phyloP scores from a whole-genome alignment of 1,140 invertebrate species.

The Mycetomoellerius zeteki region DNA sequence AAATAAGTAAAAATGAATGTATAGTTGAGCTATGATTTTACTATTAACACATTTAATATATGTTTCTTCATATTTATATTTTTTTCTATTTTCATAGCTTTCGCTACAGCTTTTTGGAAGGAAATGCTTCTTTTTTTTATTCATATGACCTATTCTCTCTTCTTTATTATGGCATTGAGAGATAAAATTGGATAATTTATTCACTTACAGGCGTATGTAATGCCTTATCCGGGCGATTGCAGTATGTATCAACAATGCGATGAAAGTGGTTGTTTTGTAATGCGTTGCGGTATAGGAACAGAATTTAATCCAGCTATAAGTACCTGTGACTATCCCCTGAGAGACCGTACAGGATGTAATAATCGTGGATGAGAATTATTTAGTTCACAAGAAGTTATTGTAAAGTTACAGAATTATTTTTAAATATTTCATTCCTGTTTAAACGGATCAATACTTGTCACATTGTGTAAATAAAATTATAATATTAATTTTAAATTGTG shows the following conservation, averaged over 20 bases:
- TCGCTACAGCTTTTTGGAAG: neutral
- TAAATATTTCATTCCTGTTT: neutral
- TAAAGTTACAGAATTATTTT: neutral
- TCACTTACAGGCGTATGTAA: constrained; percentile 66
- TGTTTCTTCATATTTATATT: neutral
- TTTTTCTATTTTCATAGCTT: neutral
- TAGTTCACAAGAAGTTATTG: neutral
- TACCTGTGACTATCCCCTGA: constrained; percentile 83
- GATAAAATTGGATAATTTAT: constrained; percentile 29
- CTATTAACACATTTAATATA: neutral
- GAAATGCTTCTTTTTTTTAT: neutral
- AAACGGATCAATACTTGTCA: neutral
- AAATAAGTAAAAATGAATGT: neutral
- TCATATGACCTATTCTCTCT: neutral
- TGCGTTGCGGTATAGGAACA: constrained; percentile 83
- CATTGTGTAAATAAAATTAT: constrained; percentile 43
- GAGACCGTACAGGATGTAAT: constrained; percentile 59
- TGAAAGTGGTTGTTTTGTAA: constrained; percentile 78
- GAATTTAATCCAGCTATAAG: constrained; percentile 82
- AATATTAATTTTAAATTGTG: constrained; percentile 2
- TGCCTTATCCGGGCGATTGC: constrained; percentile 82
- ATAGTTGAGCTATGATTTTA: neutral
- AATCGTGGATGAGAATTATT: constrained; percentile 63
- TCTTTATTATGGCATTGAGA: constrained; percentile 9
- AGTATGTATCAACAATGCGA: constrained; percentile 85